Percentiles rank a stretch among this genome's conserved stretches.
Conservation (phyloP, 2,888 invertebrate species). For the Entomobrya proxima region DNA sequence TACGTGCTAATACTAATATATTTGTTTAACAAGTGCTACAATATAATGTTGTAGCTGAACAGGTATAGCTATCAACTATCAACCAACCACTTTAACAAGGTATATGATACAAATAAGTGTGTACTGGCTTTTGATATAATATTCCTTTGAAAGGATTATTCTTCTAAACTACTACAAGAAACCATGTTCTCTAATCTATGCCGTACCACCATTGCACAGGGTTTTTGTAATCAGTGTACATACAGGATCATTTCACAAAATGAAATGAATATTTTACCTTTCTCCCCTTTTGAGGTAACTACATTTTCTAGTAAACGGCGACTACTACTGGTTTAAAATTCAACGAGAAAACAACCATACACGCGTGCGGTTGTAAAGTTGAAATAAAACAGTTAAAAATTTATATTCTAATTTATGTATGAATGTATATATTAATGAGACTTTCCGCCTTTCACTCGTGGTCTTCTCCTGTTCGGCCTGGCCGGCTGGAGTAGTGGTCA, state of each 20-base stretch:
- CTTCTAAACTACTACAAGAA: background rate
- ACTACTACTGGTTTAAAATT: constrained; percentile 12
- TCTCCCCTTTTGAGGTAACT: background rate
- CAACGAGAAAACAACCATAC: background rate
- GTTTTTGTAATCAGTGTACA: no score
- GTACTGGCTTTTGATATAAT: constrained; percentile 8
- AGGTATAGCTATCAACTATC: no score
- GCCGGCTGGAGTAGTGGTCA: constrained; percentile 64
- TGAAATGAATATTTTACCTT: background rate
- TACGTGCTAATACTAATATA: no score
- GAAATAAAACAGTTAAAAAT: constrained; percentile 2
- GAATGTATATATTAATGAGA: background rate
- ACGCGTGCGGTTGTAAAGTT: background rate
- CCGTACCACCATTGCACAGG: no score
- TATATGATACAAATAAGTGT: constrained; percentile 22
- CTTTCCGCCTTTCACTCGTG: constrained; percentile 44
- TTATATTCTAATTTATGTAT: background rate
- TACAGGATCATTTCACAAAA: background rate
- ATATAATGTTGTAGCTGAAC: no score
- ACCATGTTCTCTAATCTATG: no score
- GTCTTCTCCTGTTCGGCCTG: constrained; percentile 63
- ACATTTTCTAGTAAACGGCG: background rate
- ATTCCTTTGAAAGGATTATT: background rate
- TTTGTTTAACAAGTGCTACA: no score
- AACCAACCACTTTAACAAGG: background rate